Evolutionary conservation across 2,888 invertebrate species (phyloP), one percentile per base, ranked within the genome.

Genomic region (Tyria jacobaeae): DNA sequence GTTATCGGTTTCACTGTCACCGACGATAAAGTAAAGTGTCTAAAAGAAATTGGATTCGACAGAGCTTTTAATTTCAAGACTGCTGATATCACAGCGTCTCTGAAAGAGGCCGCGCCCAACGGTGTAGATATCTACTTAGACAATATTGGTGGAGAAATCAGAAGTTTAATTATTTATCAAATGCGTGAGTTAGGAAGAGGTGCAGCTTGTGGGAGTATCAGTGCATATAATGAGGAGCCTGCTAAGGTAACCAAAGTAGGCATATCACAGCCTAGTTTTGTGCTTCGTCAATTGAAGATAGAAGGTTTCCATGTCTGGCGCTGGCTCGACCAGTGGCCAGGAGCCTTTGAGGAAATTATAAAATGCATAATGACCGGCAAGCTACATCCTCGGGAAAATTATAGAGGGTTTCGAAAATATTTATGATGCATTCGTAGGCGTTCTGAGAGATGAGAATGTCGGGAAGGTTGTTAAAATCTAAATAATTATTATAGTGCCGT

Each of bases 101-200:
- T 97, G 25, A 94, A 94, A 24, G 37, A 63, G 67, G 78, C 76
- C 9, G 78, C 78, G 3, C 96, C 96, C 0, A 87, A 96, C 15
- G 96, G 96, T 12, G 88, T 97, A 0, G 96, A 97, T 79, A 96
- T 96, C 77, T 97, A 95, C 80, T 97, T 96, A 81, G 97, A 97
- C 80, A 97, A 96, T 83, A 96, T 96, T 17, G 96, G 96, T 35
- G 96, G 96, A 7, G 95, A 95, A 61, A 90, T 96, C 25, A 95
- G 95, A 49, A 93, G 92, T 53, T 83, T 84, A 0, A 94, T 96
- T 4, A 88, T 96, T 0, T 85, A 85, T 39, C 94, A 95, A 71
- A 96, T 96, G 96, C 95, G 94, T 64, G 60, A 58, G 0, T 76
- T 37, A 64, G 96, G 96, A 0, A 89, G 96, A 56, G 90, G 96